phyloP scores from a whole-genome alignment of 2,797 vertebrate species.

The Megalops cyprinoides region DNA sequence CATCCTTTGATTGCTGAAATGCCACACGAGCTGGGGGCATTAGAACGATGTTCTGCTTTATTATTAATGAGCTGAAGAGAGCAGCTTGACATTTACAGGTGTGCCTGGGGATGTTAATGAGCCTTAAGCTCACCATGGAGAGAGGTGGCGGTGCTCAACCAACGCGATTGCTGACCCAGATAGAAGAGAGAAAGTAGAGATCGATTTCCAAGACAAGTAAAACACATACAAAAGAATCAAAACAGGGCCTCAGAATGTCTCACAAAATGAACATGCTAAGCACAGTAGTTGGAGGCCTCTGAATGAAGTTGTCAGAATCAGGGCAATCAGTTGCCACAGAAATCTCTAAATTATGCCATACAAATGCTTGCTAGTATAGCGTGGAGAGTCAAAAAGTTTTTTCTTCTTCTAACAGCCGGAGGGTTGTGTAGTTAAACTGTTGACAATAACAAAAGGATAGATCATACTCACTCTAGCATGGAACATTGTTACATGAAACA shows the following conservation, averaged over 20 bases:
- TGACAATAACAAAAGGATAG: neutral
- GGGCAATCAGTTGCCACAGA: neutral
- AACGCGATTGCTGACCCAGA: conserved; percentile 27
- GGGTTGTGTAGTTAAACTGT: neutral
- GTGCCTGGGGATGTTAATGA: conserved; percentile 70
- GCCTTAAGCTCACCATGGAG: conserved; percentile 30
- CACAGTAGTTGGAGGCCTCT: neutral
- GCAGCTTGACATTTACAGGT: conserved; percentile 73
- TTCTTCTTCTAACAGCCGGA: neutral
- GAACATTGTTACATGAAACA: neutral
- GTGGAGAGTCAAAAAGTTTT: neutral
- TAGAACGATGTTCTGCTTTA: conserved; percentile 63
- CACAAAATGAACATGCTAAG: neutral
- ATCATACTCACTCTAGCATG: neutral
- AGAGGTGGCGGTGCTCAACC: conserved; percentile 19
- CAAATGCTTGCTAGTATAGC: neutral
- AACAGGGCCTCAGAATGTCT: neutral
- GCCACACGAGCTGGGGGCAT: conserved; percentile 68
- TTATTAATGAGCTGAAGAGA: conserved; percentile 72
- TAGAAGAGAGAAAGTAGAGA: conserved; percentile 9
- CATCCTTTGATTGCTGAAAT: conserved; percentile 72
- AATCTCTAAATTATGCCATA: neutral
- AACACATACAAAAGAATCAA: neutral
- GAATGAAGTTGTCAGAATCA: neutral
- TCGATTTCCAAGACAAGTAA: neutral